Percentiles rank a stretch among this genome's conserved stretches.
These are phyloP conservation scores for Ridgeia piscesae DNA, from an alignment of 1,140 invertebrate species.

Conservation along the genomic window DNA sequence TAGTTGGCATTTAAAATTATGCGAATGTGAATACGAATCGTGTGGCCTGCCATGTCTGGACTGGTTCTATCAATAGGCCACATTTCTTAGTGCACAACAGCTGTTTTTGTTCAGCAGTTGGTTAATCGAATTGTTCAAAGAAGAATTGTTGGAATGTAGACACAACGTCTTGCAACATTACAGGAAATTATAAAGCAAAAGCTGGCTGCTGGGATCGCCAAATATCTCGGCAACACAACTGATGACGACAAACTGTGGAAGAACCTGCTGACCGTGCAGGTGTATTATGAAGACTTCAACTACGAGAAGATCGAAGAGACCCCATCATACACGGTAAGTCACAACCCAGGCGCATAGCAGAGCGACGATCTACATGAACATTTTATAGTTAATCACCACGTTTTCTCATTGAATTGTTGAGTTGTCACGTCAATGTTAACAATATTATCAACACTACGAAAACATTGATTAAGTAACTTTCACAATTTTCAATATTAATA, in stretches of 20 bases:
- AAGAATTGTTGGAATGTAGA: no score
- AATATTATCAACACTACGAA: no score
- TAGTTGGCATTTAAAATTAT: background rate
- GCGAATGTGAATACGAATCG: background rate
- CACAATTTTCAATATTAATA: no score
- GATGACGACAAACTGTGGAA: background rate
- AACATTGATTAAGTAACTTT: no score
- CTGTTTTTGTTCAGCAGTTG: no score
- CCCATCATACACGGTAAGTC: conserved; percentile 11
- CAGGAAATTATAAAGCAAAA: background rate
- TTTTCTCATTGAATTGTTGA: background rate
- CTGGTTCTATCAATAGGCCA: background rate
- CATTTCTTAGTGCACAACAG: background rate
- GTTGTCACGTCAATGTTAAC: background rate
- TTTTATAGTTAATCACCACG: background rate
- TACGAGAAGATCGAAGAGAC: conserved; percentile 18
- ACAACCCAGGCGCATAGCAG: background rate
- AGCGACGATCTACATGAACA: background rate
- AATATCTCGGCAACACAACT: background rate
- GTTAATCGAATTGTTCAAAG: no score
- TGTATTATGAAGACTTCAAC: conserved; percentile 26
- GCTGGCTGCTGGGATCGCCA: background rate
- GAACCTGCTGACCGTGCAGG: conserved; percentile 10
- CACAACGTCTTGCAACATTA: background rate
- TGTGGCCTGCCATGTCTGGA: no score